Conservation (phyloP, 2,797 vertebrate genomes). For the Syndactyla subalaris region DNA sequence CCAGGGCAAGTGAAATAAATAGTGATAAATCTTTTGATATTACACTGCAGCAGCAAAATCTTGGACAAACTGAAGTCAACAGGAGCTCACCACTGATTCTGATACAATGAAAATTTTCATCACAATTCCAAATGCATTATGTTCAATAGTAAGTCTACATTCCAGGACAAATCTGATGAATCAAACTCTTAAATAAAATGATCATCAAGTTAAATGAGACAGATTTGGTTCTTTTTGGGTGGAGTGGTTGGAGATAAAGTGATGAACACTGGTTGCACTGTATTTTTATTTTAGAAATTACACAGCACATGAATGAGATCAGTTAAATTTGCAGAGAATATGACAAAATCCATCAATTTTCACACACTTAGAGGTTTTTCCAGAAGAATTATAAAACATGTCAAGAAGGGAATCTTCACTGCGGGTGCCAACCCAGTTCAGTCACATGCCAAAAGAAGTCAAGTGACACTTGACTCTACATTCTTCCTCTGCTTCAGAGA, state of each 20-base stretch:
- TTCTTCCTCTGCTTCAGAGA: not conserved
- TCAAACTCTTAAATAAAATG: not conserved
- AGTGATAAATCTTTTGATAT: not conserved
- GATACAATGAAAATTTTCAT: not conserved
- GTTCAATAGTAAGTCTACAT: not conserved
- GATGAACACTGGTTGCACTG: not conserved
- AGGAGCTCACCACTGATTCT: not conserved
- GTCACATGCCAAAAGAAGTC: not conserved
- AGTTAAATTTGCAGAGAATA: not conserved
- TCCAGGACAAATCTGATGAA: not conserved
- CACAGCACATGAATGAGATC: not conserved
- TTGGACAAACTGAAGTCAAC: not conserved
- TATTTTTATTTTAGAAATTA: not conserved
- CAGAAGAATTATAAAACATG: not conserved
- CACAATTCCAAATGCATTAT: not conserved
- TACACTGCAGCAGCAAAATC: not conserved
- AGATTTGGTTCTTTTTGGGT: not conserved
- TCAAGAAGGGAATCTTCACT: not conserved
- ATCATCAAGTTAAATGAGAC: not conserved
- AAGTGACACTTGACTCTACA: not conserved
- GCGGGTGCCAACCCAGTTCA: not conserved
- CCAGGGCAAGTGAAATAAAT: not conserved
- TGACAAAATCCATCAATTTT: not conserved
- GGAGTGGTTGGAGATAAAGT: not conserved
- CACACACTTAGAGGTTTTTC: not conserved